Conservation (phyloP, 2,888 invertebrate genomes). For the Reticulitermes lucifugus region DNA sequence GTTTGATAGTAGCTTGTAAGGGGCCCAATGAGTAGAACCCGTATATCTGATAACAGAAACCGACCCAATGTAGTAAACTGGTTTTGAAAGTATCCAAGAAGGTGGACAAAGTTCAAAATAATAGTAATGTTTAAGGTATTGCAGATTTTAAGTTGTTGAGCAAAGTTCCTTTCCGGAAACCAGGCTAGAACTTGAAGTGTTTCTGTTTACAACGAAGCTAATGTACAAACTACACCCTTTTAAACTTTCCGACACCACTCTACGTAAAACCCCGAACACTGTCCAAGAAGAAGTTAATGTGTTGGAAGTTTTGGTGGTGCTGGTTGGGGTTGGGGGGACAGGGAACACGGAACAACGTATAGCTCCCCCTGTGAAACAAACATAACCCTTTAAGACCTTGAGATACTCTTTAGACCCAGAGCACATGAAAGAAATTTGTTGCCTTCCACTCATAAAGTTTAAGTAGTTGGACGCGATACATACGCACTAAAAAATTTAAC, state of each 20-base stretch:
- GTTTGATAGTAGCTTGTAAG: no score
- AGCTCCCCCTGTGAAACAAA: neutral
- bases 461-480: neutral
- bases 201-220: constrained; percentile 8
- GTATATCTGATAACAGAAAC: no score
- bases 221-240: neutral
- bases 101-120: no score
- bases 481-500: constrained; percentile 2
- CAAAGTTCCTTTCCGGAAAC: neutral
- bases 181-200: neutral
- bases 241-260: neutral
- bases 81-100: no score
- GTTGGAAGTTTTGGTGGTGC: neutral
- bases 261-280: neutral
- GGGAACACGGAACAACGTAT: neutral
- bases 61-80: no score
- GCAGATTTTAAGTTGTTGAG: no score
- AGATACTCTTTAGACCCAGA: constrained; percentile 8
- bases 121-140: no score
- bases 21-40: no score
- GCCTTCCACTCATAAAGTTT: constrained; percentile 13
- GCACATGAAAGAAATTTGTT: constrained; percentile 24
- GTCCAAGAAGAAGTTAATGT: neutral
- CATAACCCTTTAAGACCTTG: constrained; percentile 10
- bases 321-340: neutral